Evolutionary conservation across 2,797 vertebrate species (phyloP).

Genomic region (Anolis apletophallus): DNA sequence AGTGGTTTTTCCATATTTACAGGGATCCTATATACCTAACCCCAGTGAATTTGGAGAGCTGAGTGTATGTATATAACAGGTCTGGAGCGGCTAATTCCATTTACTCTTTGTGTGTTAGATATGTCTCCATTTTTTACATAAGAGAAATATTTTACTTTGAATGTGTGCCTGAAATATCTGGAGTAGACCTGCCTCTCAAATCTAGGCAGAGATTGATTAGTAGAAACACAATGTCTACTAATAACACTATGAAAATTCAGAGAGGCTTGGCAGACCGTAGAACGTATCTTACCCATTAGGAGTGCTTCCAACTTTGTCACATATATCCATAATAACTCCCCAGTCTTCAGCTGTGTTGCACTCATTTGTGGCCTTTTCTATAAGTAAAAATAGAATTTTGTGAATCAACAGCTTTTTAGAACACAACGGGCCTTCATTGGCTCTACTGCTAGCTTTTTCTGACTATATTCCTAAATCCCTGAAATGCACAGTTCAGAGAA

Average conservation of each 20-base stretch:
- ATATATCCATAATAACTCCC: conserved; percentile 97
- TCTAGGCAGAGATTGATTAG: neutral
- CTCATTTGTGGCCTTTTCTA: conserved; percentile 97
- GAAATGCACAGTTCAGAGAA: neutral
- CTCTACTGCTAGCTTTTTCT: neutral
- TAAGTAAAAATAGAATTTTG: conserved; percentile 46
- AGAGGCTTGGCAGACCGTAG: neutral
- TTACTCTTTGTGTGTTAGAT: neutral
- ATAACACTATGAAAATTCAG: neutral
- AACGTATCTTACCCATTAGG: conserved; percentile 87
- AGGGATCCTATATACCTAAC: too few relatives aligned
- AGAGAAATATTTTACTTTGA: neutral
- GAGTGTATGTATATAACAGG: neutral
- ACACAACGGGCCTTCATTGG: neutral
- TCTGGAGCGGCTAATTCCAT: neutral
- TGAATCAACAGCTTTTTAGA: conserved; percentile 7
- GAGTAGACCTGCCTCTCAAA: neutral
- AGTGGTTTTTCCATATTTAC: too few relatives aligned
- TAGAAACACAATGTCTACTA: neutral
- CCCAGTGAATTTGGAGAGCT: too few relatives aligned
- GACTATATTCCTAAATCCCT: neutral
- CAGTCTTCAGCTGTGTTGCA: conserved; percentile 94
- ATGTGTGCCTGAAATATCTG: neutral
- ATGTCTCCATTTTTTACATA: neutral
- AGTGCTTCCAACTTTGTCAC: conserved; percentile 92